Percentiles rank a stretch among this genome's conserved stretches.
Conservation (phyloP, 1,140 invertebrate species). For the Drosophila busckii region DNA sequence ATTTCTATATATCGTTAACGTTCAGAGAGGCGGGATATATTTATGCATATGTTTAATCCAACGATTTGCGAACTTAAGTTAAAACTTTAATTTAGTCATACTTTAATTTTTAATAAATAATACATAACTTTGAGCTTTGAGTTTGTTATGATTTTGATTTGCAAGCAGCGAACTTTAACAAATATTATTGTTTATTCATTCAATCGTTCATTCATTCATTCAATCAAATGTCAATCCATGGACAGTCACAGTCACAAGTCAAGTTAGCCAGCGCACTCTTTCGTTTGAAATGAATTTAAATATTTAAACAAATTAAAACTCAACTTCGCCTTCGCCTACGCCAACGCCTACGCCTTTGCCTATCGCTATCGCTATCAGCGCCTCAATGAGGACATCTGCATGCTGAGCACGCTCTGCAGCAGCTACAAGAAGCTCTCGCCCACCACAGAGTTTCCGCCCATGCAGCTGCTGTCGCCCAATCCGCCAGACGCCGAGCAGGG, state of each 20-base stretch:
- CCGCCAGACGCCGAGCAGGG: slow-evolving; percentile 53
- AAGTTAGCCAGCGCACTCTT: slow-evolving; percentile 70
- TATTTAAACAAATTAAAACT: slow-evolving; percentile 40
- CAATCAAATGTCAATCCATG: slow-evolving; percentile 33
- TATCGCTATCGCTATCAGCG: slow-evolving; percentile 66
- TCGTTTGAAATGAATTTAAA: slow-evolving; percentile 75
- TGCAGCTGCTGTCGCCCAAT: slow-evolving; percentile 49
- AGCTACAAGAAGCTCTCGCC: slow-evolving; percentile 78
- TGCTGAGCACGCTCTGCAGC: slow-evolving; percentile 80
- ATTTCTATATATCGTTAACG: slow-evolving; percentile 67
- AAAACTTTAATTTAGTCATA: slow-evolving; percentile 43
- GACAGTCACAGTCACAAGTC: slow-evolving; percentile 57
- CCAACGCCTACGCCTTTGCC: slow-evolving; percentile 15
- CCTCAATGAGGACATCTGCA: slow-evolving; percentile 81
- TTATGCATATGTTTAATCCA: slow-evolving; percentile 47
- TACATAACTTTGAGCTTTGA: slow-evolving; percentile 45
- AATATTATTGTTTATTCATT: slow-evolving; percentile 26
- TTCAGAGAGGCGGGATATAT: slow-evolving; percentile 54
- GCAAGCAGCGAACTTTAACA: slow-evolving; percentile 1
- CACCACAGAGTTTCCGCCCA: slow-evolving; percentile 70
- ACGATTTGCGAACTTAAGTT: slow-evolving; percentile 35
- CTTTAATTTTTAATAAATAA: slow-evolving; percentile 33
- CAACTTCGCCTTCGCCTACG: slow-evolving; percentile 9
- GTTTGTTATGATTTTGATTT: slow-evolving; percentile 14
- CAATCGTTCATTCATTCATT: slow-evolving; percentile 27